These are phyloP conservation scores for Girardinus metallicus DNA, from an alignment of 2,797 vertebrate genomes.

Conservation along the genomic window DNA sequence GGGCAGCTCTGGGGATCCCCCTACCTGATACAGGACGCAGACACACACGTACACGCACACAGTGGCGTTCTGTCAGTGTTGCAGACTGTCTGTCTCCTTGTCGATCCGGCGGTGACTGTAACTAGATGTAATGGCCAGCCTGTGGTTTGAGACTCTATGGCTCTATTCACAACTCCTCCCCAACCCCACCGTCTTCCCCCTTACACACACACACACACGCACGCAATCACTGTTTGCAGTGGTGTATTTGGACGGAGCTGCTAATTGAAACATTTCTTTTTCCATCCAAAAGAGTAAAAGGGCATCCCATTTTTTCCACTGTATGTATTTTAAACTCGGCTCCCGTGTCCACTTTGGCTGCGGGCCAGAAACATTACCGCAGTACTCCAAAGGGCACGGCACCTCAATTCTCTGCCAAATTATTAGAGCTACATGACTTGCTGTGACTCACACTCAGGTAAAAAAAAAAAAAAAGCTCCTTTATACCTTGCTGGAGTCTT, in stretches of 20 bases:
- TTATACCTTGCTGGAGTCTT: slow-evolving; percentile 39
- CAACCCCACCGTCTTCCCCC: slow-evolving; percentile 30
- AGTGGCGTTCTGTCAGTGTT: slow-evolving; percentile 73
- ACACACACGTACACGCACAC: slow-evolving; percentile 47
- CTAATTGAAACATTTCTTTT: slow-evolving; percentile 83
- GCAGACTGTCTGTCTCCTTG: slow-evolving; percentile 83
- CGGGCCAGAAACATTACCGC: slow-evolving; percentile 69
- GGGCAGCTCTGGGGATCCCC: slow-evolving; percentile 75
- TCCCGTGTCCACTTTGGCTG: slow-evolving; percentile 60
- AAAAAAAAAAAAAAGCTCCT: slow-evolving; percentile 8
- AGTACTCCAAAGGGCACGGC: slow-evolving; percentile 63
- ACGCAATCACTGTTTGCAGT: slow-evolving; percentile 72
- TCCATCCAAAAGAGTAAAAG: slow-evolving; percentile 78
- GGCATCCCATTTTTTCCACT: slow-evolving; percentile 73
- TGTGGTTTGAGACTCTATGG: slow-evolving; percentile 80
- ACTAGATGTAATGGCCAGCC: slow-evolving; percentile 77
- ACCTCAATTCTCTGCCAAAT: slow-evolving; percentile 49
- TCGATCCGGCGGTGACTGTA: slow-evolving; percentile 77
- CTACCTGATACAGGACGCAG: slow-evolving; percentile 58
- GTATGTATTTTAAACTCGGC: slow-evolving; percentile 45
- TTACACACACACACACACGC: slow-evolving; percentile 37
- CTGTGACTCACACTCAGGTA: slow-evolving; percentile 30
- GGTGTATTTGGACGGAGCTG: slow-evolving; percentile 71
- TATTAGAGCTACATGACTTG: slow-evolving; percentile 48
- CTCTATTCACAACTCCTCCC: slow-evolving; percentile 74